Base-by-base conservation (phyloP, 2,888 invertebrate genomes). In the Platycheirus albimanus region DNA sequence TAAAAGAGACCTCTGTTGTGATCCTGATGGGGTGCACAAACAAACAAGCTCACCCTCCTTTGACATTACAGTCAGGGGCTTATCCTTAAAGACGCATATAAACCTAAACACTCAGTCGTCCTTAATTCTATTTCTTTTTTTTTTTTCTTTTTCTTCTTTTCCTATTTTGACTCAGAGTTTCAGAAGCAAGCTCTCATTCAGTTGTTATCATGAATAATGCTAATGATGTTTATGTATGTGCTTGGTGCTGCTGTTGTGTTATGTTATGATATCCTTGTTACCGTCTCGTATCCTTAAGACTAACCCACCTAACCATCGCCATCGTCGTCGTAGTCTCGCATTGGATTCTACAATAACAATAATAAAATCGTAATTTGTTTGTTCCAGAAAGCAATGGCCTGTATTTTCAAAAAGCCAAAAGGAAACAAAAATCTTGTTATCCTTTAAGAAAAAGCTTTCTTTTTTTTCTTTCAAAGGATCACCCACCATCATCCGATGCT, bases 321-420 rank as follows among this genome's bases (percentile, higher is more conserved):
- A 24, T 4, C 24, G 24, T 4, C 24, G 24, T 8, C 30, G 30
- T 24, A 24, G 6, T 4, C 24, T 17, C 38, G 69, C 69, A 75
- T 80, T 70, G 45, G 52, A 64, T 51, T 70, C 58, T 24, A n/a
- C n/a, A 75, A 75, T 69, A 75, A 70, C 30, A 75, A 80, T 70
- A 63, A 70, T 66, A 75, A 45, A 43, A 64, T 58, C 66, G 70
- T 66, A 64, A 61, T 78, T 78, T 61, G 66, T 66, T 78, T 71
- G 71, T 45, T 17, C 43, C 17, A 45, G 43, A 61, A 61, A 61
- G n/a, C 58, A 28, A 17, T 30, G 61, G 11, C 30, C 61, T 33
- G n/a, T 30, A 30, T 58, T 30, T 19, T 30, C 19, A 38, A 11
- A n/a, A 41, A 58, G 17, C 0, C 11, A 52, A 33, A 33, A 2